phyloP scores from a whole-genome alignment of 2,888 invertebrate species.

The Spatulosminthurus flaviceps region DNA sequence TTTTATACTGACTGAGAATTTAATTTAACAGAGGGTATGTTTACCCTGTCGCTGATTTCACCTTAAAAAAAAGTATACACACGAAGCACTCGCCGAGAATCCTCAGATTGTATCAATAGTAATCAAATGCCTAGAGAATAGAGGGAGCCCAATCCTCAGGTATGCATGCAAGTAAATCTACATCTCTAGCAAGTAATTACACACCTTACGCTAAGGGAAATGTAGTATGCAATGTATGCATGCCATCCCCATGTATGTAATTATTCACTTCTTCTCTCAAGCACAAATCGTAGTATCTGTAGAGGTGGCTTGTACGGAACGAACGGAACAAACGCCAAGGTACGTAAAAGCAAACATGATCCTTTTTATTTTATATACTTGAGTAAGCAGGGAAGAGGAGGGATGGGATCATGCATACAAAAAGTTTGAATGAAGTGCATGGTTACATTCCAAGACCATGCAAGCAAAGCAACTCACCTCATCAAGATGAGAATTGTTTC shows the following conservation, averaged over 20 bases:
- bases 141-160: not conserved
- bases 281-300: too few species aligned
- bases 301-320: too few species aligned
- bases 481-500: slow-evolving; percentile 7
- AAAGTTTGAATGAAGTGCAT: slow-evolving; percentile 1
- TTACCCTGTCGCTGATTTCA: not conserved
- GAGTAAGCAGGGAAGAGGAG: not conserved
- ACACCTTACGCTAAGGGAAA: not conserved
- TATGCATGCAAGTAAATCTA: not conserved
- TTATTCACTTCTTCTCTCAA: too few species aligned
- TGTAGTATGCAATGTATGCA: too few species aligned
- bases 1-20: too few species aligned
- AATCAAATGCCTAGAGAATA: not conserved
- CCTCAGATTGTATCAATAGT: not conserved
- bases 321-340: not conserved
- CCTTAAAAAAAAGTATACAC: not conserved
- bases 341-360: not conserved
- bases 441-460: slow-evolving; percentile 14
- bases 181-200: not conserved
- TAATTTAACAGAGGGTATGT: not conserved
- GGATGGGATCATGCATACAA: too few species aligned
- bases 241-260: too few species aligned
- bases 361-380: not conserved
- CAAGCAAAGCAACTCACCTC: not conserved
- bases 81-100: not conserved